phyloP scores from a whole-genome alignment of 2,888 invertebrate genomes.

The Calameuta idolon region DNA sequence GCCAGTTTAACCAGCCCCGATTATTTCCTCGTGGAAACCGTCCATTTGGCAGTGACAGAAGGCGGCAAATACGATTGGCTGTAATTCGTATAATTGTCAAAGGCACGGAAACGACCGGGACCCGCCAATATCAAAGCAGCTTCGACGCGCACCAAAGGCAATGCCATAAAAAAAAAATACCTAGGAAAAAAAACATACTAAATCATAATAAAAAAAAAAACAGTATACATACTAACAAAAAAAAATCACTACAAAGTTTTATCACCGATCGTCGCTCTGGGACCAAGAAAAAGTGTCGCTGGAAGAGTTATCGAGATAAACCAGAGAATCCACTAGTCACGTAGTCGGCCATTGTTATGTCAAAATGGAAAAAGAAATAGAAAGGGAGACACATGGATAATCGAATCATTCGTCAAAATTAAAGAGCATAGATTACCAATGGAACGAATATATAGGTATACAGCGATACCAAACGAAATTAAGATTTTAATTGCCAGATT shows the following conservation, averaged over 20 bases:
- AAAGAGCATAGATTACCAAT: not conserved
- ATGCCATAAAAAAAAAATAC: not conserved
- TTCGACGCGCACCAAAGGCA: not conserved
- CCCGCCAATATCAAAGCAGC: not conserved
- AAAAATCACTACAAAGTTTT: not conserved
- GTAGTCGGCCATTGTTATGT: not conserved
- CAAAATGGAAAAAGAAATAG: not conserved
- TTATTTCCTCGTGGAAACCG: not conserved
- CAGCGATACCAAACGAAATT: not conserved
- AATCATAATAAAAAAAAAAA: not conserved
- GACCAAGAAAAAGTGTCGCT: not conserved
- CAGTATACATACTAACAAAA: not conserved
- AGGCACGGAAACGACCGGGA: not conserved
- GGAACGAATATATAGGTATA: not conserved
- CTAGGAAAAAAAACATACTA: not conserved
- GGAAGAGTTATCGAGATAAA: not conserved
- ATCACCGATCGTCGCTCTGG: not conserved
- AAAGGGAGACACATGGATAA: not conserved
- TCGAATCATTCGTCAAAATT: not conserved
- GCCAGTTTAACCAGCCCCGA: not conserved
- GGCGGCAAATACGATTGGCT: not conserved
- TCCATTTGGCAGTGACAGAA: not conserved
- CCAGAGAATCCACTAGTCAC: not conserved
- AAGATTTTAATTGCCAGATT: slow-evolving; percentile 4
- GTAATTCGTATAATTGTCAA: not conserved